phyloP scores from a whole-genome alignment of 2,797 vertebrate species.

The Myotis vivesi region DNA sequence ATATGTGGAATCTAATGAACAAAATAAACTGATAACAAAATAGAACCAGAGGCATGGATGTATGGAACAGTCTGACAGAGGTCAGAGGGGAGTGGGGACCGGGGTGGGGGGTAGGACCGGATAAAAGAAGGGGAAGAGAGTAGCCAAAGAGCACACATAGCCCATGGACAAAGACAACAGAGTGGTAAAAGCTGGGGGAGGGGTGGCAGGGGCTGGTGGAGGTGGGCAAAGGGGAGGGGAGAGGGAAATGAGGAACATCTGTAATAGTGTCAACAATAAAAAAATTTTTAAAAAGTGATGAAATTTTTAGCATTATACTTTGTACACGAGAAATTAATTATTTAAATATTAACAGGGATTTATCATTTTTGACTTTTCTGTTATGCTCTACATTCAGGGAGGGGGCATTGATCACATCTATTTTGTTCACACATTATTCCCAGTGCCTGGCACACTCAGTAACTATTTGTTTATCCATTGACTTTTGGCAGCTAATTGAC shows the following conservation, averaged over 20 bases:
- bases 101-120: not conserved
- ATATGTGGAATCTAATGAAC: not conserved
- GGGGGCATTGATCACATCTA: not conserved
- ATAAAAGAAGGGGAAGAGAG: not conserved
- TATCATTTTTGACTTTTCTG: not conserved
- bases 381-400: not conserved
- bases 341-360: not conserved
- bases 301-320: not conserved
- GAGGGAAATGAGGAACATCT: not conserved
- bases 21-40: not conserved
- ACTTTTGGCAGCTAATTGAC: not conserved
- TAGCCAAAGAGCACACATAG: not conserved
- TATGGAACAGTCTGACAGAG: not conserved
- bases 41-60: not conserved
- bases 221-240: not conserved
- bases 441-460: not conserved
- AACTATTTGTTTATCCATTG: slow-evolving; percentile 22
- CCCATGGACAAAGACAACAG: not conserved
- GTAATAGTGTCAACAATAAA: not conserved
- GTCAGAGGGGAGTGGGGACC: not conserved
- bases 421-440: slow-evolving; percentile 39
- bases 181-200: not conserved
- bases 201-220: not conserved
- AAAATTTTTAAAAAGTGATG: not conserved
- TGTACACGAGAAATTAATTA: not conserved